Evolutionary conservation across 2,113 vertebrate species (phyloP).

Genomic region (Recurvirostra avosetta): DNA sequence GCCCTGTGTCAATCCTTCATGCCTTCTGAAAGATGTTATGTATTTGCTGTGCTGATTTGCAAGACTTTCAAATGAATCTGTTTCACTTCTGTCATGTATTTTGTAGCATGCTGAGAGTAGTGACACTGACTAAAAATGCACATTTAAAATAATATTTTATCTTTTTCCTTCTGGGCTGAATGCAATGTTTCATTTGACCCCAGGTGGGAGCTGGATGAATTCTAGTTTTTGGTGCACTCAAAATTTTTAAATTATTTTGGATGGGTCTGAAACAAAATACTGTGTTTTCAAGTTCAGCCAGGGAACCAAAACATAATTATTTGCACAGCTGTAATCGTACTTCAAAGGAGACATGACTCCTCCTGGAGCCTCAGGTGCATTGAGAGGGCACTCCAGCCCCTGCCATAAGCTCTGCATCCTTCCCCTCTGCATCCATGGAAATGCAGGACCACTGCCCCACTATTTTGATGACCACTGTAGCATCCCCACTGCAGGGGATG

Average conservation of each 20-base stretch:
- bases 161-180: neutral
- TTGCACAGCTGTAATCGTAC: conserved; percentile 5
- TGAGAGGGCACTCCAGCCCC: neutral
- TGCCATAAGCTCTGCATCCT: neutral
- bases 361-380: neutral
- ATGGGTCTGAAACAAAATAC: neutral
- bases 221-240: neutral
- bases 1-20: neutral
- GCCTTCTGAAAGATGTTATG: neutral
- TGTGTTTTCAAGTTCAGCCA: neutral
- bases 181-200: neutral
- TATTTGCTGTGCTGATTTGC: neutral
- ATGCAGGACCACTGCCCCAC: neutral
- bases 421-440: neutral
- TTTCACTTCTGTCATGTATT: neutral
- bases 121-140: rapidly evolving
- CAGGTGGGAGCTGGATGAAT: neutral
- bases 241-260: neutral
- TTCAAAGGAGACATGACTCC: neutral
- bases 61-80: neutral
- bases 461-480: neutral
- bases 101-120: neutral
- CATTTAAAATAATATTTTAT: neutral
- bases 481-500: neutral
- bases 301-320: conserved; percentile 6